phyloP scores from a whole-genome alignment of 2,888 invertebrate genomes.

The Anarsia innoxiella region DNA sequence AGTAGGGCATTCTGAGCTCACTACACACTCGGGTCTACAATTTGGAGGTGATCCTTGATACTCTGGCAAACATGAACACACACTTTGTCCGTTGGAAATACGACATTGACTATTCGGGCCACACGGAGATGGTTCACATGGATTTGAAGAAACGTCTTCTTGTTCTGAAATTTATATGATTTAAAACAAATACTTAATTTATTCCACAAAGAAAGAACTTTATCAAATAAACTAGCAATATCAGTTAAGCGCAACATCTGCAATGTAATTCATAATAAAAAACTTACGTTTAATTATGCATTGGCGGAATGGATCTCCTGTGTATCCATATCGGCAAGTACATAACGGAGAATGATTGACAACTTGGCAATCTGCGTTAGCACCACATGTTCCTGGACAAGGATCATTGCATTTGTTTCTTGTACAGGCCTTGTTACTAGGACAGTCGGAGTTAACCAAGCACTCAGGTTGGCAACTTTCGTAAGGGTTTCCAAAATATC shows the following conservation, averaged over 20 bases:
- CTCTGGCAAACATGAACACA: constrained; percentile 81
- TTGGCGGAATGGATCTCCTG: constrained; percentile 82
- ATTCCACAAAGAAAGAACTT: not conserved
- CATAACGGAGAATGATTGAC: constrained; percentile 82
- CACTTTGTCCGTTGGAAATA: constrained; percentile 75
- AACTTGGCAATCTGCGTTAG: constrained; percentile 84
- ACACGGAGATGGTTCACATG: constrained; percentile 78
- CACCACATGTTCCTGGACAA: constrained; percentile 85
- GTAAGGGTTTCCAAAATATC: constrained; percentile 87
- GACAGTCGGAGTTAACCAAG: constrained; percentile 81
- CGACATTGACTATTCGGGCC: constrained; percentile 78
- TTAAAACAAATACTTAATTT: not conserved
- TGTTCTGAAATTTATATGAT: constrained; percentile 13
- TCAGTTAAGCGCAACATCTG: not conserved
- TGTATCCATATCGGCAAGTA: constrained; percentile 78
- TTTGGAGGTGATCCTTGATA: constrained; percentile 81
- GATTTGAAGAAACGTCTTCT: constrained; percentile 51
- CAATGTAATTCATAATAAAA: too few relatives aligned
- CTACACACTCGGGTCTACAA: constrained; percentile 84
- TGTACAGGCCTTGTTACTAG: constrained; percentile 80
- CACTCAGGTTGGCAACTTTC: constrained; percentile 86
- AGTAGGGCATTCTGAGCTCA: constrained; percentile 79
- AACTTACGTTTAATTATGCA: constrained; percentile 64
- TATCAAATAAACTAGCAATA: not conserved
- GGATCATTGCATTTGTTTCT: constrained; percentile 85